phyloP scores from a whole-genome alignment of 2,113 vertebrate species.

The Aphyosemion australe region DNA sequence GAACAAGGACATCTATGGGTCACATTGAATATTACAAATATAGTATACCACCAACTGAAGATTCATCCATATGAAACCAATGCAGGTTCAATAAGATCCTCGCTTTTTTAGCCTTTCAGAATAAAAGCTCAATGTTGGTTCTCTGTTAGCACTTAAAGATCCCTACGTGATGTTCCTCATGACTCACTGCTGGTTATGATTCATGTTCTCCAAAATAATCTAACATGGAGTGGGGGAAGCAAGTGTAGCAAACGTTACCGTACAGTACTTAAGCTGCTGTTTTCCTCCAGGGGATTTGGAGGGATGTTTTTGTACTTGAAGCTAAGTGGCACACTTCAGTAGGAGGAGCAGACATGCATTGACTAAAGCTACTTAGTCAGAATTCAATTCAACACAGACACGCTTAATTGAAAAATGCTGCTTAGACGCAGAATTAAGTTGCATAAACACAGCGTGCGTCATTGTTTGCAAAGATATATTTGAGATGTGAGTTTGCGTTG shows the following conservation, averaged over 20 bases:
- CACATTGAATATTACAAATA: slow-evolving; percentile 46
- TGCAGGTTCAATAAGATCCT: background rate
- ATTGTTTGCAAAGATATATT: slow-evolving; percentile 10
- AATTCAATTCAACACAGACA: slow-evolving; percentile 18
- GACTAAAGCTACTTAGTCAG: slow-evolving; percentile 52
- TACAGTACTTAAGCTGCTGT: slow-evolving; percentile 56
- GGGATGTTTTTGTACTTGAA: slow-evolving; percentile 38
- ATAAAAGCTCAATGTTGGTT: background rate
- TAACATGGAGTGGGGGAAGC: slow-evolving; percentile 36
- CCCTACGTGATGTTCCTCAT: slow-evolving; percentile 12
- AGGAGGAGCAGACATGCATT: slow-evolving; percentile 55
- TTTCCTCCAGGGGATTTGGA: slow-evolving; percentile 62
- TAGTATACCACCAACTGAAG: background rate
- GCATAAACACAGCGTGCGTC: slow-evolving; percentile 6
- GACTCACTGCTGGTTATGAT: slow-evolving; percentile 35
- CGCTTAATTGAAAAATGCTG: slow-evolving; percentile 20
- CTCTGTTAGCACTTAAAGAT: slow-evolving; percentile 12
- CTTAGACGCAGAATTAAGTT: slow-evolving; percentile 32
- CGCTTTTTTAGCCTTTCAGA: background rate
- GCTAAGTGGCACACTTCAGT: slow-evolving; percentile 57
- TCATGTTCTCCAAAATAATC: slow-evolving; percentile 49
- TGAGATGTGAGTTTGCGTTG: slow-evolving; percentile 7
- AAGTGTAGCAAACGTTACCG: slow-evolving; percentile 49
- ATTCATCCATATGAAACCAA: background rate
- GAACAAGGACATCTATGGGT: slow-evolving; percentile 79